Evolutionary conservation across 2,797 vertebrate genomes (phyloP).

Genomic region (Acanthurus lineatus): DNA sequence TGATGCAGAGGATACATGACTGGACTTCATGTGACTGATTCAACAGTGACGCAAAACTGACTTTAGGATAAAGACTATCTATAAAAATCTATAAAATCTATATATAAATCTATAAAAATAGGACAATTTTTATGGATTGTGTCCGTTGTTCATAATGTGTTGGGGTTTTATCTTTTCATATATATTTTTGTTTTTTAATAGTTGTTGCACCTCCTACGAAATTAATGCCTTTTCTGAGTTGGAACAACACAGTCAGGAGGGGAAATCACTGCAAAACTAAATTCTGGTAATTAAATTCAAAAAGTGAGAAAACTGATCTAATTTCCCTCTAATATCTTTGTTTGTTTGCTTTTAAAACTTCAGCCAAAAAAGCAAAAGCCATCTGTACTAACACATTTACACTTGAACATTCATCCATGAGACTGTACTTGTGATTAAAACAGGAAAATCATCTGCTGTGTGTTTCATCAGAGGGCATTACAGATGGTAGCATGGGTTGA

Average conservation of each 20-base stretch:
- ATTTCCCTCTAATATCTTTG: too few species aligned
- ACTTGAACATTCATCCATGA: neutral
- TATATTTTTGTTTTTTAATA: neutral
- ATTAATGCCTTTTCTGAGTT: neutral
- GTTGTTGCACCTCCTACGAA: neutral
- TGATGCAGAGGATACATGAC: neutral
- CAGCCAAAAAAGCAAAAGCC: neutral
- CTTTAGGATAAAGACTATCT: neutral
- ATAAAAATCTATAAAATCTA: too few species aligned
- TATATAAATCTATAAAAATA: neutral
- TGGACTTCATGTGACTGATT: conserved; percentile 24
- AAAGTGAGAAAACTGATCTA: neutral
- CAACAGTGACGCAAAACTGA: neutral
- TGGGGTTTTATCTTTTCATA: neutral
- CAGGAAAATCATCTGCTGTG: conserved; percentile 6
- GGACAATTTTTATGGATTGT: neutral
- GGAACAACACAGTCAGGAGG: neutral
- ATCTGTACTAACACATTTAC: neutral
- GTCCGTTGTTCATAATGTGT: neutral
- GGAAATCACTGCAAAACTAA: neutral
- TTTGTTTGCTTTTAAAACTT: neutral
- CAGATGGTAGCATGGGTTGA: neutral
- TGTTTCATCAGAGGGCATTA: neutral
- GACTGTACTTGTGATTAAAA: conserved; percentile 44
- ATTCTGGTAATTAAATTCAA: neutral